Percentiles rank a stretch among this genome's conserved stretches.
phyloP scores from a whole-genome alignment of 2,888 invertebrate genomes.

The Orthonychiurus folsomi region DNA sequence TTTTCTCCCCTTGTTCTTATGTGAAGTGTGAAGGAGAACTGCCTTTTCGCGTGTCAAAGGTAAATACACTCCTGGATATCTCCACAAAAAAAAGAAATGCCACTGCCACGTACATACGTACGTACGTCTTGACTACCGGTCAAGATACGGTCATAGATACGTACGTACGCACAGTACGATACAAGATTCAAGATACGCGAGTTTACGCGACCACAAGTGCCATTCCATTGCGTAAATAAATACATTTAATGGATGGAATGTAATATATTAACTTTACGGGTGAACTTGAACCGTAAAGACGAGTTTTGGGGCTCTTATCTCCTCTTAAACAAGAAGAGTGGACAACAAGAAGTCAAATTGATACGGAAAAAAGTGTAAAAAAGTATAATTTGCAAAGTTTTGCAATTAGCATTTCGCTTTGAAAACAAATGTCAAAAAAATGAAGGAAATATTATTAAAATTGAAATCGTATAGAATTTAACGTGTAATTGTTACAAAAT shows the following conservation, averaged over 20 bases:
- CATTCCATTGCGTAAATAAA: neutral
- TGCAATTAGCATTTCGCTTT: neutral
- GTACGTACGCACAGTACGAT: neutral
- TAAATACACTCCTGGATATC: slow-evolving; percentile 15
- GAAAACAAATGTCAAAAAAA: no score
- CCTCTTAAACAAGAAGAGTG: neutral
- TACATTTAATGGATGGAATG: neutral
- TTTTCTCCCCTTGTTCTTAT: slow-evolving; percentile 18
- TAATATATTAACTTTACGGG: neutral
- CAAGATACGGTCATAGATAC: no score
- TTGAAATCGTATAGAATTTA: no score
- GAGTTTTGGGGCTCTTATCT: no score
- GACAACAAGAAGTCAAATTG: slow-evolving; percentile 13
- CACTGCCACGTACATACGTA: no score
- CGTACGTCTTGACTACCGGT: no score
- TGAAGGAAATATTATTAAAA: no score
- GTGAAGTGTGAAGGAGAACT: slow-evolving; percentile 10
- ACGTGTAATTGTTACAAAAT: no score
- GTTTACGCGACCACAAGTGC: neutral
- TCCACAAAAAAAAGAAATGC: neutral
- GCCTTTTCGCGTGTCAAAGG: slow-evolving; percentile 27
- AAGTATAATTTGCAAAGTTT: neutral
- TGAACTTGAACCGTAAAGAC: neutral
- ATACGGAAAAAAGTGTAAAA: neutral
- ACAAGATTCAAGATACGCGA: neutral